Percentiles rank a stretch among this genome's conserved stretches.
phyloP scores from a whole-genome alignment of 2,797 vertebrate species.

The Semotilus atromaculatus region DNA sequence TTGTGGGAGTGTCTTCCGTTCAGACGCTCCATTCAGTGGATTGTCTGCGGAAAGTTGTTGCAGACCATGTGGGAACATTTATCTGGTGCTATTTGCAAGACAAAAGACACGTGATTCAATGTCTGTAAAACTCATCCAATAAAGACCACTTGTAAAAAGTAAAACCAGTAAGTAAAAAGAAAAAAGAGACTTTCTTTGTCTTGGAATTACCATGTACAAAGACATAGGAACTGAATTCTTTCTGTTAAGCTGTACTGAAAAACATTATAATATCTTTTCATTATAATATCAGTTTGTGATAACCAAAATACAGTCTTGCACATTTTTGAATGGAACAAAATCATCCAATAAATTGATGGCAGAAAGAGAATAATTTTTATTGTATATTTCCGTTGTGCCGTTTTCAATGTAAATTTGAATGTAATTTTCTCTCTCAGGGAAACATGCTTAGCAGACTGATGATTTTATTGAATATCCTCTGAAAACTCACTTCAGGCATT shows the following conservation, averaged over 20 bases:
- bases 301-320: neutral
- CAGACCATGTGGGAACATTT: conserved; percentile 48
- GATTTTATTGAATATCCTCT: neutral
- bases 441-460: neutral
- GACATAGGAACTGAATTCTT: neutral
- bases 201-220: neutral
- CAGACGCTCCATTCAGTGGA: conserved; percentile 50
- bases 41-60: conserved; percentile 58
- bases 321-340: neutral
- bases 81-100: conserved; percentile 67
- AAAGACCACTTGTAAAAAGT: conserved; percentile 64
- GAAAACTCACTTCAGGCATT: neutral
- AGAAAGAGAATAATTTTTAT: neutral
- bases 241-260: neutral
- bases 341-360: neutral
- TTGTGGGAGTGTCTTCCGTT: conserved; percentile 45
- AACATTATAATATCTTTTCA: neutral
- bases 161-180: conserved; percentile 35
- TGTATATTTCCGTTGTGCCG: neutral
- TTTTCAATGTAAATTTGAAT: neutral
- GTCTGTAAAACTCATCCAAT: conserved; percentile 65
- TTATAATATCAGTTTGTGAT: neutral
- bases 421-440: neutral
- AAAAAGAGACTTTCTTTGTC: conserved; percentile 39
- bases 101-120: conserved; percentile 63